Evolutionary conservation across 2,113 vertebrate species (phyloP), one percentile per base, ranked within the genome.

Genomic region (Neolamprologus cancellatus): DNA sequence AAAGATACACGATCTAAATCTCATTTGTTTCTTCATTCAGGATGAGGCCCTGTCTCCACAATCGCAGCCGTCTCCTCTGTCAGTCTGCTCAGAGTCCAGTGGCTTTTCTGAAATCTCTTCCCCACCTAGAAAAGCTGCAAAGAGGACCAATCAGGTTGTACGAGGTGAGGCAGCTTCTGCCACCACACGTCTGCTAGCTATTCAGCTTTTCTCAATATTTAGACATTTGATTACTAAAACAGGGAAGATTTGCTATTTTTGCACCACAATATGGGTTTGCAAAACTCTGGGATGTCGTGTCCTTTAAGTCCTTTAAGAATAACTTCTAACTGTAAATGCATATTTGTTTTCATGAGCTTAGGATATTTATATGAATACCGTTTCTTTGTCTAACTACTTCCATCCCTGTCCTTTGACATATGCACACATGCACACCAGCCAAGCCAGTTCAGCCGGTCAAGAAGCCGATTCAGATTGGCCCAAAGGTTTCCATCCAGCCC

Each of bases 401-500:
- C 4, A 36, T 78, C 59, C 17, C 4, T 2, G 2, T 59, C 12
- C 28, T 25, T 18, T 48, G 15, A 46, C 32, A 81, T 12, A 57
- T 50, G 4, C 30, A 44, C 64, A 46, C 61, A 53, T 69, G 6
- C 32, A 48, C 53, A 6, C 6, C 91, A 98, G 98, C 86, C 90
- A 97, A 95, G 93, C 94, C 92, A 84, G 82, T 59, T 0, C 93
- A 87, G 84, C 94, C 91, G 53, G 44, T 92, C 53, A 99, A 97
- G 91, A 97, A 94, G 57, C 96, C 96, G 34, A 95, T 96, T 91
- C 97, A 96, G 82, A 81, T 93, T 14, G 94, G 61, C 4, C 96
- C 97, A 8, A 98, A 97, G 91, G 95, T 98, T 89, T 97, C 95
- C 59, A 97, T 98, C 95, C 97, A 98, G 50, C 98, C 97, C 41